Conservation (phyloP, 2,888 invertebrate species). For the Ochropacha duplaris region DNA sequence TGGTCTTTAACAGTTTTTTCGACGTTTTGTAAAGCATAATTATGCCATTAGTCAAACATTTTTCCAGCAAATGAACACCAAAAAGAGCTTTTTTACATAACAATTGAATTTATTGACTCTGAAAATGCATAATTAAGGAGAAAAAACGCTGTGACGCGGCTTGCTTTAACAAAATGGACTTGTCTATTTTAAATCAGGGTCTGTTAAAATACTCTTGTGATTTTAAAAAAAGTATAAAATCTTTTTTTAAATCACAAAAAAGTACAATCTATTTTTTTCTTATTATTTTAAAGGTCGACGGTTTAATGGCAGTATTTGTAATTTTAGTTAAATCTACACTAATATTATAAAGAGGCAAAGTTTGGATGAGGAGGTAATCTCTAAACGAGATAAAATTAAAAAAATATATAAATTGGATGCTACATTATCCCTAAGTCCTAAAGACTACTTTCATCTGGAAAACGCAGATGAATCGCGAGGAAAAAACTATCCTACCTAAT, state of each 20-base stretch:
- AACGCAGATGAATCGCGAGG: too few relatives aligned
- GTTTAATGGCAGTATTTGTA: too few relatives aligned
- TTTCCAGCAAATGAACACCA: neutral
- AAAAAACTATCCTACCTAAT: too few relatives aligned
- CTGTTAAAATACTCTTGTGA: neutral
- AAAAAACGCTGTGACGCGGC: neutral
- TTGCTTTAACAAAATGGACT: neutral
- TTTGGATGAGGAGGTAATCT: too few relatives aligned
- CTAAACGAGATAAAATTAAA: too few relatives aligned
- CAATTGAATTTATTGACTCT: neutral
- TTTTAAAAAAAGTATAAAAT: neutral
- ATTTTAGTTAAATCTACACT: too few relatives aligned
- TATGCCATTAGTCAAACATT: neutral
- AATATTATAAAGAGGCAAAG: too few relatives aligned
- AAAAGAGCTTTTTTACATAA: conserved; percentile 1
- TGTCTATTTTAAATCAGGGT: neutral
- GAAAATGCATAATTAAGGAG: conserved; percentile 2
- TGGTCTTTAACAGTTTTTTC: neutral
- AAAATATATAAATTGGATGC: too few relatives aligned
- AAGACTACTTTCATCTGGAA: too few relatives aligned
- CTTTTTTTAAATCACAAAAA: neutral
- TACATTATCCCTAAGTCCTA: too few relatives aligned
- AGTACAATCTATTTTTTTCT: too few relatives aligned
- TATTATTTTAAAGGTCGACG: too few relatives aligned
- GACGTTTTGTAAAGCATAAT: neutral